A percentile compares a stretch with the other conserved stretches of the same genome.
These are phyloP conservation scores for Strongylocentrotus purpuratus DNA, from an alignment of 35 echinoderm and acorn worm genomes.

Conservation along the genomic window DNA sequence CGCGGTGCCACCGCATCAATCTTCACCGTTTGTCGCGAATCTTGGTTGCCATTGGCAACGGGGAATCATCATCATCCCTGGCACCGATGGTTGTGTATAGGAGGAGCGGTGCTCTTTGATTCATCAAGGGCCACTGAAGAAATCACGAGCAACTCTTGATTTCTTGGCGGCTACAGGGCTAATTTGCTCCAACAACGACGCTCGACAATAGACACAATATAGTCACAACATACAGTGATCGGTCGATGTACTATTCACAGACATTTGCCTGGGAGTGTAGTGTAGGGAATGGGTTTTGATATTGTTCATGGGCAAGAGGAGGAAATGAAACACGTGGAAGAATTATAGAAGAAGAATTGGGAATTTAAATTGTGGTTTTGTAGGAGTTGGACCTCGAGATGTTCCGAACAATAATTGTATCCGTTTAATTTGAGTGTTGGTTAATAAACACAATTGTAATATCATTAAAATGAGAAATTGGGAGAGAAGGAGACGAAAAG, in stretches of 20 bases:
- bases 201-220: conserved; percentile 9
- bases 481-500: not conserved
- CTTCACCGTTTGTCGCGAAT: not conserved
- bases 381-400: not conserved
- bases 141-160: conserved; percentile 34
- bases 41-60: conserved; percentile 33
- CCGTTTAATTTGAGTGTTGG: not conserved
- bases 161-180: conserved; percentile 19
- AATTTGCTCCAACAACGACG: conserved; percentile 16
- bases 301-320: not conserved
- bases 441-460: not conserved
- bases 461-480: not conserved
- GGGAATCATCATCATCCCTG: conserved; percentile 20
- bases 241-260: not conserved
- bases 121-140: conserved; percentile 8
- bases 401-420: not conserved
- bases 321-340: not conserved
- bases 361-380: not conserved
- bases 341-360: not conserved
- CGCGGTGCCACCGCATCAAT: not conserved
- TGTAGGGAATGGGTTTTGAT: too few species aligned
- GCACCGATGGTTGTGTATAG: not conserved
- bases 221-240: not conserved
- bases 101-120: not conserved
- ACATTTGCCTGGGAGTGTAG: not conserved